phyloP scores from a whole-genome alignment of 2,888 invertebrate genomes.

The Limenitis camilla region DNA sequence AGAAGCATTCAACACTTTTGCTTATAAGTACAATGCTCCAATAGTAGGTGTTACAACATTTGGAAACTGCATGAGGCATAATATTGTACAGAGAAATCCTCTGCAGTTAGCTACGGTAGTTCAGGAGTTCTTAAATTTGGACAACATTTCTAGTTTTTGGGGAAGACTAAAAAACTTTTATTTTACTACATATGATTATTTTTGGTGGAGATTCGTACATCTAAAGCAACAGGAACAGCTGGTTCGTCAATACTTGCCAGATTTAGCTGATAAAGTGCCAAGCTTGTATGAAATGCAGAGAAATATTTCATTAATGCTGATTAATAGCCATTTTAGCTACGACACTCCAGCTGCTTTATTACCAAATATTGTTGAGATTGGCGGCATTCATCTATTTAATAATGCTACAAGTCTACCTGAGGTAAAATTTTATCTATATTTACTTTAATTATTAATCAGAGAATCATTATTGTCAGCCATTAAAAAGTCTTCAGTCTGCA shows the following conservation, averaged over 20 bases:
- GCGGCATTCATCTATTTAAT: slow-evolving; percentile 69
- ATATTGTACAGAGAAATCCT: slow-evolving; percentile 52
- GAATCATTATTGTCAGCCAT: no score
- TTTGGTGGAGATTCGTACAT: slow-evolving; percentile 57
- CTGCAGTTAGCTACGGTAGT: slow-evolving; percentile 54
- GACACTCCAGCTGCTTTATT: slow-evolving; percentile 61
- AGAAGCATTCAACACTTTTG: slow-evolving; percentile 58
- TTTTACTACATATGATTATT: slow-evolving; percentile 52
- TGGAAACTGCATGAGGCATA: slow-evolving; percentile 62
- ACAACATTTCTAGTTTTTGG: slow-evolving; percentile 68
- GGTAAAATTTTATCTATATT: slow-evolving; percentile 12
- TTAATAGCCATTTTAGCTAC: slow-evolving; percentile 69
- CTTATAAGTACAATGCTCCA: slow-evolving; percentile 63
- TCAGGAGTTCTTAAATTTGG: slow-evolving; percentile 49
- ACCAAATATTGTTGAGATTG: slow-evolving; percentile 74
- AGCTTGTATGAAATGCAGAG: slow-evolving; percentile 53
- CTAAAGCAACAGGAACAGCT: slow-evolving; percentile 51
- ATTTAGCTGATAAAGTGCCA: slow-evolving; percentile 49
- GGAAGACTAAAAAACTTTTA: slow-evolving; percentile 67
- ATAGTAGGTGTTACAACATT: slow-evolving; percentile 53
- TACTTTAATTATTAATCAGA: neutral
- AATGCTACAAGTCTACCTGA: slow-evolving; percentile 44
- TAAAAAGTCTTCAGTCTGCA: no score
- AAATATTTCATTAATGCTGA: slow-evolving; percentile 56
- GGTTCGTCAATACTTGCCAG: slow-evolving; percentile 48